Conservation (phyloP, 2,888 invertebrate genomes). For the Caenorhabditis imperialis region DNA sequence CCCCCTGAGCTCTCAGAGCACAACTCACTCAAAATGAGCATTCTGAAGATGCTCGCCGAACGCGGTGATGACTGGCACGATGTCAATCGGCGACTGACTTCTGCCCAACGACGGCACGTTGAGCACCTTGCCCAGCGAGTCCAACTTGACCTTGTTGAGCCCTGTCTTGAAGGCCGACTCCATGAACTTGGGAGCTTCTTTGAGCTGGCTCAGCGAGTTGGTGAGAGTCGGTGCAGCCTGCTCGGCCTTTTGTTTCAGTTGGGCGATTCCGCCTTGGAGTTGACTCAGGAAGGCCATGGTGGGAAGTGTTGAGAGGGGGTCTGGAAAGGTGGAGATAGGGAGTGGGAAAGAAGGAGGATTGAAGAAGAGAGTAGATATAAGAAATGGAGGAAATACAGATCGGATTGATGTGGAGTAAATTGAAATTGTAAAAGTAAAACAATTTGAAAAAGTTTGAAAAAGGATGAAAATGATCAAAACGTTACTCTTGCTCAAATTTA, state of each 20-base stretch:
- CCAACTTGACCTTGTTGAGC: constrained; percentile 71
- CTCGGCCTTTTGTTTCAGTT: constrained; percentile 62
- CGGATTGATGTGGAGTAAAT: too few relatives aligned
- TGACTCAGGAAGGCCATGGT: constrained; percentile 77
- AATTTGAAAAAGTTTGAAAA: too few relatives aligned
- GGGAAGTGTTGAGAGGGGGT: too few relatives aligned
- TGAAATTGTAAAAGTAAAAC: too few relatives aligned
- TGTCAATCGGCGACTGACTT: constrained; percentile 76
- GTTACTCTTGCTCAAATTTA: too few relatives aligned
- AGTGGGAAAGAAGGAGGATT: too few relatives aligned
- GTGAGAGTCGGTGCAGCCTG: constrained; percentile 40
- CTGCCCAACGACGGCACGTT: constrained; percentile 66
- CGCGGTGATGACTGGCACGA: constrained; percentile 75
- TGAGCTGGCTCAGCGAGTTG: constrained; percentile 59
- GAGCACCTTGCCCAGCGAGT: constrained; percentile 72
- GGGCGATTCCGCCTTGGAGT: constrained; percentile 66
- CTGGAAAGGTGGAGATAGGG: too few relatives aligned
- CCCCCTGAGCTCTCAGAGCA: neutral
- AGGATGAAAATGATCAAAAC: too few relatives aligned
- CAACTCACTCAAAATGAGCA: constrained; percentile 67
- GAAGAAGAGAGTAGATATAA: too few relatives aligned
- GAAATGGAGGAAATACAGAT: too few relatives aligned
- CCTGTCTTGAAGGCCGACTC: constrained; percentile 66
- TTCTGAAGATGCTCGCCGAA: constrained; percentile 75
- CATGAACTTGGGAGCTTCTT: constrained; percentile 68